A percentile compares a stretch with the other conserved stretches of the same genome.
Evolutionary conservation across 2,888 invertebrate genomes (phyloP).

Genomic region (Tortricodes alternella): DNA sequence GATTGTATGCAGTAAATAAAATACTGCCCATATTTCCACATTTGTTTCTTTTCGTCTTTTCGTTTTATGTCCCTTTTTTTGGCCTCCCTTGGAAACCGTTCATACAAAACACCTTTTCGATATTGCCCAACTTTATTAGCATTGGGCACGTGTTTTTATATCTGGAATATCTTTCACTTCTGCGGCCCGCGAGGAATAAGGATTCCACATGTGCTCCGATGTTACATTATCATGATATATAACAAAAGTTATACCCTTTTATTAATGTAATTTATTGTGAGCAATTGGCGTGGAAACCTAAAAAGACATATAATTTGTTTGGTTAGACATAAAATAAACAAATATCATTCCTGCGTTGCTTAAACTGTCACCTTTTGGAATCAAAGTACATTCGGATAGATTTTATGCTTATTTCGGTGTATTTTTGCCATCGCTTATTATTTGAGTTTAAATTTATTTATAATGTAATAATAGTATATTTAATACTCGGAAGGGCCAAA

Average conservation of each 20-base stretch:
- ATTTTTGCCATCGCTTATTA: no score
- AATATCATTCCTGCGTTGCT: neutral
- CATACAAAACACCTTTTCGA: slow-evolving; percentile 80
- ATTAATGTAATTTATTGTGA: slow-evolving; percentile 57
- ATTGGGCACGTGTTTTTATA: slow-evolving; percentile 78
- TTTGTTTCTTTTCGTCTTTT: slow-evolving; percentile 75
- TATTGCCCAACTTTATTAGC: slow-evolving; percentile 80
- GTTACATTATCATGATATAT: slow-evolving; percentile 61
- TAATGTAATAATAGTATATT: no score
- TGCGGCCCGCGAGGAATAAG: slow-evolving; percentile 65
- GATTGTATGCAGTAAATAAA: slow-evolving; percentile 82
- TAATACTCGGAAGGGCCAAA: slow-evolving; percentile 46
- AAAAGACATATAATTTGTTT: slow-evolving; percentile 45
- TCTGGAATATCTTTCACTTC: slow-evolving; percentile 74
- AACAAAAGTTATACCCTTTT: slow-evolving; percentile 58
- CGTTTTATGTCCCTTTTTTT: slow-evolving; percentile 77
- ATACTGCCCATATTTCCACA: slow-evolving; percentile 81
- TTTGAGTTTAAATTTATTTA: slow-evolving; percentile 54
- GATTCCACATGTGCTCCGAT: slow-evolving; percentile 64
- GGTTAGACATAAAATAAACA: neutral
- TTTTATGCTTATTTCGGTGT: no score
- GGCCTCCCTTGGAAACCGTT: slow-evolving; percentile 73
- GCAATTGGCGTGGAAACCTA: slow-evolving; percentile 49
- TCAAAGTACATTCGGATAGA: no score
- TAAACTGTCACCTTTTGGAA: no score